A percentile compares a stretch with the other conserved stretches of the same genome.
These are phyloP conservation scores for Zoanthus solanderi DNA, from an alignment of 92 coral and sea anemone genomes.

Conservation along the genomic window DNA sequence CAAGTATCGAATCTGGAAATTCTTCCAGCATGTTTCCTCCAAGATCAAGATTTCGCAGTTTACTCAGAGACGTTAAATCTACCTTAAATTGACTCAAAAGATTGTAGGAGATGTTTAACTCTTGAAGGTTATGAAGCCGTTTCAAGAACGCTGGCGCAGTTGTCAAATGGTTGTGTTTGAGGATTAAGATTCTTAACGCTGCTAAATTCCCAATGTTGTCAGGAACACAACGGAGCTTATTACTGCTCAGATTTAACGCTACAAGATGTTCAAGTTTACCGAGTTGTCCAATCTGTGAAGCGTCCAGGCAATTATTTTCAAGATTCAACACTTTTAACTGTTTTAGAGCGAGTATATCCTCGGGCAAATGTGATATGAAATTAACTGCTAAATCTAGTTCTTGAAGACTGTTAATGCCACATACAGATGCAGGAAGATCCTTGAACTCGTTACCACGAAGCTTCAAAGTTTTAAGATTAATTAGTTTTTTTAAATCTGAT, in stretches of 20 bases:
- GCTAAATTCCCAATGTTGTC: conserved; percentile 26
- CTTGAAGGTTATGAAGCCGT: conserved; percentile 39
- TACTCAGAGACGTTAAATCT: conserved; percentile 24
- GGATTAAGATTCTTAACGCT: conserved; percentile 8
- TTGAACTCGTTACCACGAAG: conserved; percentile 46
- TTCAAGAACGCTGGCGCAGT: conserved; percentile 42
- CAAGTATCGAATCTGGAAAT: conserved; percentile 37
- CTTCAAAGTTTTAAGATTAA: conserved; percentile 32
- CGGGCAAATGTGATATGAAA: conserved; percentile 40
- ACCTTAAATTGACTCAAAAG: conserved; percentile 32
- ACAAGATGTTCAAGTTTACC: conserved; percentile 33
- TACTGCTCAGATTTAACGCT: conserved; percentile 19
- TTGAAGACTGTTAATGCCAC: conserved; percentile 20
- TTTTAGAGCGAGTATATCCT: conserved; percentile 28
- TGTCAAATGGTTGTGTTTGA: conserved; percentile 44
- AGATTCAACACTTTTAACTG: conserved; percentile 46
- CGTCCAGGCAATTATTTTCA: conserved; percentile 39
- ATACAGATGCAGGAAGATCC: conserved; percentile 48
- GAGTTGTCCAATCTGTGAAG: conserved; percentile 35
- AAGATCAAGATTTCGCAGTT: conserved; percentile 50
- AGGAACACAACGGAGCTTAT: conserved; percentile 17
- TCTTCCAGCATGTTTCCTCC: conserved; percentile 46
- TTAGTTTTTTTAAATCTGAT: conserved; percentile 2
- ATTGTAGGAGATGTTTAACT: conserved; percentile 61
- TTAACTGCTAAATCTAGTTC: conserved; percentile 30